Conservation (phyloP, 2,797 vertebrate genomes). For the Telmatherina bonti region DNA sequence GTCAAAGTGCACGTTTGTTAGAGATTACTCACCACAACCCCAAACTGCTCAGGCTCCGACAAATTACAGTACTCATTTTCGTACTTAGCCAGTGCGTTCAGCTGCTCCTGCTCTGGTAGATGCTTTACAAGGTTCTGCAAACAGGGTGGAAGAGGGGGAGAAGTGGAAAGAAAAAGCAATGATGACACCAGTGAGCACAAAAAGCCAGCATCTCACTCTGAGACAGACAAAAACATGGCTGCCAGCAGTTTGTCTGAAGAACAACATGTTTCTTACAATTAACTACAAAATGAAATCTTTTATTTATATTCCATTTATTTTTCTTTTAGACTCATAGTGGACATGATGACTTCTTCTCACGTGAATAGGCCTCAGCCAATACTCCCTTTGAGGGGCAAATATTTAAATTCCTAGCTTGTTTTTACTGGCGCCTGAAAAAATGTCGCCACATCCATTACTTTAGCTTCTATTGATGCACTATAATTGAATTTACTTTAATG, state of each 20-base stretch:
- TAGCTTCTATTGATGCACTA: constrained; percentile 39
- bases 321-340: no score
- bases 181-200: background rate
- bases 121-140: constrained; percentile 95
- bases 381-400: constrained; percentile 20
- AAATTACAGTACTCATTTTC: constrained; percentile 89
- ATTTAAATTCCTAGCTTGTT: constrained; percentile 36
- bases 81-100: constrained; percentile 88
- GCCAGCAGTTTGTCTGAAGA: background rate
- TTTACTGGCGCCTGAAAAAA: constrained; percentile 34
- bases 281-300: background rate
- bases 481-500: constrained; percentile 55
- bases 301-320: no score
- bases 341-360: background rate
- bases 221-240: background rate
- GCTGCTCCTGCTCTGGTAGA: constrained; percentile 93
- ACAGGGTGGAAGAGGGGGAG: constrained; percentile 12
- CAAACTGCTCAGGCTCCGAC: constrained; percentile 96
- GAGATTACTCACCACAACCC: constrained; percentile 90
- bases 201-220: background rate
- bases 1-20: background rate
- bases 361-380: constrained; percentile 35
- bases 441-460: constrained; percentile 37
- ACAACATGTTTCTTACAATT: background rate
- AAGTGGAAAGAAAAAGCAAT: background rate